Base-by-base conservation (phyloP, 2,113 vertebrate species). In the Tetraodon nigroviridis region DNA sequence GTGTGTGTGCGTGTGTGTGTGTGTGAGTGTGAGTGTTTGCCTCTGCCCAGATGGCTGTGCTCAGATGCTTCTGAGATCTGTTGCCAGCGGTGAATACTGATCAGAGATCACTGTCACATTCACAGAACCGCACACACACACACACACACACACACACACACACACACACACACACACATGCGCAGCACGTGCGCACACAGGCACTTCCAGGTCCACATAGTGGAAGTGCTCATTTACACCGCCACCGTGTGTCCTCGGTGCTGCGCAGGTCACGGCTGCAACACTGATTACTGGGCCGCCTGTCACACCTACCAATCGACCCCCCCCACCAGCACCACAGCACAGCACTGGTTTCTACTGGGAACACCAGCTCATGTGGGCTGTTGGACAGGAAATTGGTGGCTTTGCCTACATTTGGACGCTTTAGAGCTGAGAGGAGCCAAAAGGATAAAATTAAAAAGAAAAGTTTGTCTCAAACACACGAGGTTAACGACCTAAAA, bases 21-120 rank as follows among this genome's bases (percentile, higher is more conserved):
- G 66, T 73, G 81, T 75, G 67, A 58, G 6, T 11, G 10, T 63
- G 72, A 69, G 67, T 67, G 73, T 63, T 77, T 58, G 82, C 70
- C 52, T 68, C 61, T 78, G 78, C 73, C 80, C 83, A 86, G 84
- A 85, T 85, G 84, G 85, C 79, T 76, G 74, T 11, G n/a, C n/a
- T 73, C 74, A 67, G 69, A 64, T 73, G 87, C 73, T 75, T 79
- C 75, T 75, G 76, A 81, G 78, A 78, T 79, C 79, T 73, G 82
- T 67, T 79, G 84, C 81, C 83, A 85, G 86, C 37, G 75, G 83
- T 87, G 85, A 89, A 89, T 89, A 84, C 86, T 87, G 87, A 87
- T 85, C 84, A 87, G 81, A 82, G 80, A 85, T 86, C 87, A 83
- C 83, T 71, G 81, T 83, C 76, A 75, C 80, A 75, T 79, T 70